Conservation (phyloP, 2,888 invertebrate species). For the Leucania comma region DNA sequence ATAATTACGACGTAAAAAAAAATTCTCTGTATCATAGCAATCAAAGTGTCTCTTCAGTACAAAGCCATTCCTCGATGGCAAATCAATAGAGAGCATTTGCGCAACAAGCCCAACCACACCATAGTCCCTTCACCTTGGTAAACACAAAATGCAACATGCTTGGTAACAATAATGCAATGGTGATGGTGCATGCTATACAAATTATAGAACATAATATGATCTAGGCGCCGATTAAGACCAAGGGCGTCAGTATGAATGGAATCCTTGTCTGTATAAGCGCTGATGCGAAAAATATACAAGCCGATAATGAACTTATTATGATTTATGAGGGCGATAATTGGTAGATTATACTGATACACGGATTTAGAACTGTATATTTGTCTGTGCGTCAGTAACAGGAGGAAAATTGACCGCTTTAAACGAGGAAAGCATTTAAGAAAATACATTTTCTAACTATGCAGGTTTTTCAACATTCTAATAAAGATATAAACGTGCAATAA, state of each 20-base stretch:
- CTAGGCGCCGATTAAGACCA: conserved; percentile 64
- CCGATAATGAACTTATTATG: conserved; percentile 41
- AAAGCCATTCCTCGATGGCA: conserved; percentile 18
- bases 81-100: conserved; percentile 15
- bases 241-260: conserved; percentile 61
- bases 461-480: background rate
- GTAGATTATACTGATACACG: conserved; percentile 32
- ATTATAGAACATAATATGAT: conserved; percentile 40
- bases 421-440: conserved; percentile 2
- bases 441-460: background rate
- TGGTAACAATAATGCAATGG: conserved; percentile 50
- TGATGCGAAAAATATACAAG: conserved; percentile 49
- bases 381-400: conserved; percentile 22
- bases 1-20: background rate
- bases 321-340: conserved; percentile 48
- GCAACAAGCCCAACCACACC: conserved; percentile 55
- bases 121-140: conserved; percentile 64
- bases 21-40: conserved; percentile 27
- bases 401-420: conserved; percentile 9
- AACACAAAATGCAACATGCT: too few species aligned
- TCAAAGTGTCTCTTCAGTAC: conserved; percentile 3
- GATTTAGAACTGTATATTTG: conserved; percentile 35
- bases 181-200: conserved; percentile 36
- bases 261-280: conserved; percentile 22
- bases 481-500: conserved; percentile 4